Evolutionary conservation across 2,888 invertebrate genomes (phyloP), one percentile per base, ranked within the genome.

Genomic region (Eupithecia dodoneata): DNA sequence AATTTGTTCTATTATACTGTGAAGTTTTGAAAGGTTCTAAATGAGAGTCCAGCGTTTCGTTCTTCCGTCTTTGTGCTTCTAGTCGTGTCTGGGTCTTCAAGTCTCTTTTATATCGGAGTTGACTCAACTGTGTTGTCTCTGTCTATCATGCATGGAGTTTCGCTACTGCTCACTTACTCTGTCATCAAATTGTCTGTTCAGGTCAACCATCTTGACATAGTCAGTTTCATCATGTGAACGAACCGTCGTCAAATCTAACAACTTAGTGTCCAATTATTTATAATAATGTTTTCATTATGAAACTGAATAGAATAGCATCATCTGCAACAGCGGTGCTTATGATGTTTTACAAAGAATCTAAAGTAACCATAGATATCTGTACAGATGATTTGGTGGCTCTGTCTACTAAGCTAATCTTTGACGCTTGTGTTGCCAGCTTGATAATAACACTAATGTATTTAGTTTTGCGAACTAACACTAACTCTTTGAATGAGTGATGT

Each of bases 21-120:
- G 72, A 80, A 79, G 79, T 85, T 88, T 77, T 92, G 93, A 90
- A 91, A 86, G 90, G 91, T 90, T 84, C 84, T 84, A 84, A 83
- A 82, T 84, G 86, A 81, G 84, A 82, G 93, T 94, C 93, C 94
- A 93, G 94, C 93, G 93, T 88, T 87, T 89, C 82, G 84, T 87
- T 85, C 85, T 85, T 85, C 82, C 83, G 84, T 84, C 82, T 83
- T 84, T 90, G 81, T 85, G 87, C 86, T 88, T 87, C 73, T 85
- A 83, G 80, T 87, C 82, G 86, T 82, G 87, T 88, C 82, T 87
- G 88, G 87, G 88, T 87, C 86, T 87, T 86, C 74, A 85, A 84
- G 84, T 87, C 86, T 90, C 85, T 89, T 83, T 80, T 90, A 87
- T 88, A 82, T 85, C 87, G 85, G 88, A 88, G 87, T 83, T 83